Conservation (phyloP, 2,113 vertebrate genomes). For the Paraplagusia blochii region DNA sequence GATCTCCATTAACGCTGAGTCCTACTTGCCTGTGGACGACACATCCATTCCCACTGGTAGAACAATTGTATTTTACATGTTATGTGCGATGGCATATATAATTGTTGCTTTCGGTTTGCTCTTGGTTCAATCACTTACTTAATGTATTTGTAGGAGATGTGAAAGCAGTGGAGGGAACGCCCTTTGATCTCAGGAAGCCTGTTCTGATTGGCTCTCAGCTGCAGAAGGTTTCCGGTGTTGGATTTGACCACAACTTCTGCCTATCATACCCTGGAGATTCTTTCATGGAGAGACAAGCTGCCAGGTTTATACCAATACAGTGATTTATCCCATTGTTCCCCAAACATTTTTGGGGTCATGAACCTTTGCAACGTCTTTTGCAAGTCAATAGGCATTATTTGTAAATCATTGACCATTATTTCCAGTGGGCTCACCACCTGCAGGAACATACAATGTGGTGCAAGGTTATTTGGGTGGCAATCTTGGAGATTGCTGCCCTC, state of each 20-base stretch:
- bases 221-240: constrained; percentile 73
- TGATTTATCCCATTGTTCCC: too few relatives aligned
- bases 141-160: constrained; percentile 78
- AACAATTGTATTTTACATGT: constrained; percentile 13
- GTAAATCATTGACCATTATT: too few relatives aligned
- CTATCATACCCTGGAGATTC: constrained; percentile 62
- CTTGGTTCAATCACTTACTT: not conserved
- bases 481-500: too few relatives aligned
- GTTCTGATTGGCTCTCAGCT: constrained; percentile 82
- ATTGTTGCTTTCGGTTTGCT: too few relatives aligned
- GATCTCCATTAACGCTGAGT: constrained; percentile 81
- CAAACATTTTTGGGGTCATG: too few relatives aligned
- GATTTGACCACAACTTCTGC: constrained; percentile 97
- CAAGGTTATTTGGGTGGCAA: too few relatives aligned
- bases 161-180: constrained; percentile 77
- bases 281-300: constrained; percentile 67
- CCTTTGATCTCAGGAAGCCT: constrained; percentile 83
- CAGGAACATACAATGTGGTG: too few relatives aligned
- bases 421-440: too few relatives aligned
- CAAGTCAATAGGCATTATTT: too few relatives aligned
- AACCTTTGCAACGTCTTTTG: too few relatives aligned
- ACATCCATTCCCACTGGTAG: constrained; percentile 85
- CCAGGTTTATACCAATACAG: too few relatives aligned
- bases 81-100: too few relatives aligned
- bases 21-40: constrained; percentile 84